These are phyloP conservation scores for Notarius quadriscutis DNA, from an alignment of 2,113 vertebrate species.

Conservation along the genomic window DNA sequence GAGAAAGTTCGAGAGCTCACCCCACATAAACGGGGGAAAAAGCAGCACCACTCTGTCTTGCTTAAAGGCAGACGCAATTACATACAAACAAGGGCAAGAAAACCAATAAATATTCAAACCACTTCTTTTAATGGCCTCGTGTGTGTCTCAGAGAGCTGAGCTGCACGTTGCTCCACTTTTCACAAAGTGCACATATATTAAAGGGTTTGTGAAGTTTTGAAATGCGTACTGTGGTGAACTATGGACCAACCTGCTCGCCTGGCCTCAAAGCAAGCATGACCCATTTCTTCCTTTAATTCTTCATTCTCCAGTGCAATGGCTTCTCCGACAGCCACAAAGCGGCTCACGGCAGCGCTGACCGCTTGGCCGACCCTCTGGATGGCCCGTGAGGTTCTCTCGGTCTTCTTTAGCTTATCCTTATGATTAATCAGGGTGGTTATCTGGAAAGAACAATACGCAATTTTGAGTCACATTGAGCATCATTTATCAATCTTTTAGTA, in stretches of 20 bases:
- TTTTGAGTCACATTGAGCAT: neutral
- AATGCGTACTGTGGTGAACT: neutral
- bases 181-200: neutral
- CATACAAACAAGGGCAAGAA: conserved; percentile 1
- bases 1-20: conserved; percentile 31
- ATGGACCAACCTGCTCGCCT: conserved; percentile 83
- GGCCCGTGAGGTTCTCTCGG: conserved; percentile 89
- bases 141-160: neutral
- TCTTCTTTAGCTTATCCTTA: conserved; percentile 95
- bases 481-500: neutral
- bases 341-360: conserved; percentile 89
- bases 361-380: conserved; percentile 94
- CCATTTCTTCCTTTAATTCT: conserved; percentile 96
- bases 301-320: conserved; percentile 93
- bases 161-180: conserved; percentile 4
- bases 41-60: conserved; percentile 7
- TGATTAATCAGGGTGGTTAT: conserved; percentile 98
- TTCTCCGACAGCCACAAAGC: conserved; percentile 94
- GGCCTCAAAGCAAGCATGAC: conserved; percentile 88
- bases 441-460: conserved; percentile 68
- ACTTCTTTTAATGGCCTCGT: conserved; percentile 2
- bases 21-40: conserved; percentile 10
- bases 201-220: neutral
- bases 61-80: neutral
- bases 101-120: conserved; percentile 14